phyloP scores from a whole-genome alignment of 2,888 invertebrate species.

The Platypus cylindrus region DNA sequence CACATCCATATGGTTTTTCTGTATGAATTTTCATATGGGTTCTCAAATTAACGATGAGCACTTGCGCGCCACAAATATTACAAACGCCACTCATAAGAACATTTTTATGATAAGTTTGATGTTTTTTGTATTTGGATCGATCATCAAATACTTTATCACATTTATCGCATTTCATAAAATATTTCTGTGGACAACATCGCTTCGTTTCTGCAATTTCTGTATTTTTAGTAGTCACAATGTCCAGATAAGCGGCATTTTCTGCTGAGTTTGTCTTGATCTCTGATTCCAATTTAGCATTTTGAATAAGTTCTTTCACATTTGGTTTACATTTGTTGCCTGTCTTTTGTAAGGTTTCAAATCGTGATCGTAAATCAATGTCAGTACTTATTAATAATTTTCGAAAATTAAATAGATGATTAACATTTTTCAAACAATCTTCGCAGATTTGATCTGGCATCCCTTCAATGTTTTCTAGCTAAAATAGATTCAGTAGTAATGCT shows the following conservation, averaged over 20 bases:
- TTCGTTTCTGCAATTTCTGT: too few species aligned
- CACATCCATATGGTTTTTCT: constrained; percentile 22
- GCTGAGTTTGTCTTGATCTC: too few species aligned
- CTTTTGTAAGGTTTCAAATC: constrained; percentile 11
- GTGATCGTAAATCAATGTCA: constrained; percentile 19
- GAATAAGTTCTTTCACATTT: constrained; percentile 5
- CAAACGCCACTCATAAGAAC: too few species aligned
- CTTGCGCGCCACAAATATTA: constrained; percentile 26
- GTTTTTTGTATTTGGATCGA: too few species aligned
- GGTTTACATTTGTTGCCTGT: constrained; percentile 8
- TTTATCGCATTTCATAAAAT: too few species aligned
- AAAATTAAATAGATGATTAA: constrained; percentile 23
- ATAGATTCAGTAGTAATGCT: too few species aligned
- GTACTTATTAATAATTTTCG: constrained; percentile 21
- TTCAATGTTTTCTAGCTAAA: constrained; percentile 12
- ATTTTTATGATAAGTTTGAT: too few species aligned
- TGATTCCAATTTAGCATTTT: not conserved
- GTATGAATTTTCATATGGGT: constrained; percentile 22
- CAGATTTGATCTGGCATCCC: constrained; percentile 21
- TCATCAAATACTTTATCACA: too few species aligned
- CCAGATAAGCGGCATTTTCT: too few species aligned
- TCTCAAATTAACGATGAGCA: constrained; percentile 17
- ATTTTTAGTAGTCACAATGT: too few species aligned
- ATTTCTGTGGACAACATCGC: too few species aligned
- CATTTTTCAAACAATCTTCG: constrained; percentile 20